phyloP scores from a whole-genome alignment of 2,797 vertebrate genomes.

The Picus viridis region DNA sequence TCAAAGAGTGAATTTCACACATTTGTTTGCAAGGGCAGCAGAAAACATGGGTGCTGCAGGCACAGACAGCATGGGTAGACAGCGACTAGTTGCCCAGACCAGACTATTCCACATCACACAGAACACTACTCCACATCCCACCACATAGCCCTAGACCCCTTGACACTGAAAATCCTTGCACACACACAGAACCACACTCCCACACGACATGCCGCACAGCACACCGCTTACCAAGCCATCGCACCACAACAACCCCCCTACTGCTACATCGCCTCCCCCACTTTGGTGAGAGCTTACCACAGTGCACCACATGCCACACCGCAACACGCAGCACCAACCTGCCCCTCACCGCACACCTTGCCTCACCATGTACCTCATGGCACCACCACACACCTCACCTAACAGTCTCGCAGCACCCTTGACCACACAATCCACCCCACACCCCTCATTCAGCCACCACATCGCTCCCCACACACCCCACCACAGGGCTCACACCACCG shows the following conservation, averaged over 20 bases:
- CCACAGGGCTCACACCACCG: background rate
- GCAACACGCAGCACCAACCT: too few relatives aligned
- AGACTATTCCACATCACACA: rapidly evolving
- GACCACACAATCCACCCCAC: too few relatives aligned
- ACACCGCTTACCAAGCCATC: background rate
- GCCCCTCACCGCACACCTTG: background rate
- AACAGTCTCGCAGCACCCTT: background rate
- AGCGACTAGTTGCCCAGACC: background rate
- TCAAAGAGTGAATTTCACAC: background rate
- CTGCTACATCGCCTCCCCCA: too few relatives aligned
- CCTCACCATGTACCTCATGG: too few relatives aligned
- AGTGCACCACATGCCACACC: too few relatives aligned
- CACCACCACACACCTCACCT: too few relatives aligned
- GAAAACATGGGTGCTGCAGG: background rate
- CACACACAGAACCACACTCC: background rate
- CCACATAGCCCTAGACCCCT: rapidly evolving
- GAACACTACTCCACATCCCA: too few relatives aligned
- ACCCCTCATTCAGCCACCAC: too few relatives aligned
- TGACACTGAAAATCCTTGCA: background rate
- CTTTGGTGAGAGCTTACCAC: too few relatives aligned
- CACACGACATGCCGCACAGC: rapidly evolving
- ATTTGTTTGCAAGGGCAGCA: background rate
- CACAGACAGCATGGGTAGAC: rapidly evolving
- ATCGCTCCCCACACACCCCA: too few relatives aligned
- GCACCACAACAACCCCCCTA: rapidly evolving